Base-by-base conservation (phyloP, 2,888 invertebrate genomes). In the Watsonalla cultraria region DNA sequence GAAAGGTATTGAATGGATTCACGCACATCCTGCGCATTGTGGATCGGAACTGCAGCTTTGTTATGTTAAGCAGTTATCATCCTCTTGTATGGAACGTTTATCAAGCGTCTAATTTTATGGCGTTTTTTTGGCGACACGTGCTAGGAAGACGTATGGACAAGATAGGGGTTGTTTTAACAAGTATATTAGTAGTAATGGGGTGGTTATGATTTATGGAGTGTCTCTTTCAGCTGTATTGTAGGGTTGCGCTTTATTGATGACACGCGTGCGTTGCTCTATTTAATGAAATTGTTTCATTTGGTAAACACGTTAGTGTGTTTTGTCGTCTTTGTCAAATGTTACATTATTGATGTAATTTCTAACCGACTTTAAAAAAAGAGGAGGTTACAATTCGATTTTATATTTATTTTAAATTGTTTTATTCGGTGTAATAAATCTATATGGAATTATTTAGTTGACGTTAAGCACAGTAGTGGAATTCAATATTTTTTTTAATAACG, bases 121-220 rank as follows among this genome's bases (percentile, higher is more conserved):
- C 57, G 71, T 86, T 86, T 86, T 86, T 87, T 54, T 46, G 34
- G 49, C 47, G 76, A 65, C 77, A 77, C 77, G 77, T 72, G 77
- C 72, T 71, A 70, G 65, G 71, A 81, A 77, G 83, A 78, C 72
- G 68, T 66, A 73, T 71, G 66, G 86, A 87, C 84, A 81, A 90
- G 90, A 89, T 84, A 90, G 81, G 84, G 90, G 90, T 86, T 89
- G 88, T 89, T 89, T 85, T 86, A 89, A 90, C 90, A 89, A 86
- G 80, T 87, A 83, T 88, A 90, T 90, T 90, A 90, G 82, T 73
- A 71, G 80, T 84, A 80, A 86, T 86, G 71, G 90, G 88, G 90
- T 80, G 78, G 64, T 72, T 74, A 86, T 90, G 90, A 90, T 90
- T 88, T 88, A 90, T 90, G 79, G 80, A 74, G 79, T 84, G 90